Evolutionary conservation across 2,113 vertebrate species (phyloP).

Genomic region (Cottus gobio): DNA sequence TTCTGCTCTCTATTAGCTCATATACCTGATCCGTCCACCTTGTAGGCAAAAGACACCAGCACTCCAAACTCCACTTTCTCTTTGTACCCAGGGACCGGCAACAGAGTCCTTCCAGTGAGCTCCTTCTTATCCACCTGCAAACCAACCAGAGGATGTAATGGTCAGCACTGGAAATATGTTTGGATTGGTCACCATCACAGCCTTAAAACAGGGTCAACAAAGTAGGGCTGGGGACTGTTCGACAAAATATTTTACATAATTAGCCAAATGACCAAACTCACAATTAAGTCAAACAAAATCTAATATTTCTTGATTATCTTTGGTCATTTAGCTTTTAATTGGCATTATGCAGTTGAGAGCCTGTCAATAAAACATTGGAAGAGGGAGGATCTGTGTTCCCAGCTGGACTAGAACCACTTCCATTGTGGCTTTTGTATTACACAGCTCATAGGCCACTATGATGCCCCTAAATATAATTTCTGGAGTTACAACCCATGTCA

Average conservation of each 20-base stretch:
- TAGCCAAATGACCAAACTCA: neutral
- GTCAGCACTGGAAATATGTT: neutral
- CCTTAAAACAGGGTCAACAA: neutral
- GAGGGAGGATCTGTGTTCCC: no score
- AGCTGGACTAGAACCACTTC: no score
- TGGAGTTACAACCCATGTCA: neutral
- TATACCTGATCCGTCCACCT: slow-evolving; percentile 87
- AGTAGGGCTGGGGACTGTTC: neutral
- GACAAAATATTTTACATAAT: neutral
- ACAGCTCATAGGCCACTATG: no score
- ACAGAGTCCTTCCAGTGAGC: slow-evolving; percentile 86
- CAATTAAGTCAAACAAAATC: no score
- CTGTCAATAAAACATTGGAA: no score
- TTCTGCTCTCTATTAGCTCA: neutral
- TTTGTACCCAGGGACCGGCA: slow-evolving; percentile 92
- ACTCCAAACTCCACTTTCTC: slow-evolving; percentile 95
- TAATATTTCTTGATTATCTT: neutral
- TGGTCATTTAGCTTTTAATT: neutral
- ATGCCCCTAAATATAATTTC: neutral
- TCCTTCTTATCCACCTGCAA: slow-evolving; percentile 93
- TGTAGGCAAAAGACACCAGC: slow-evolving; percentile 91
- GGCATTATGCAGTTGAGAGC: no score
- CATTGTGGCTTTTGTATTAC: no score
- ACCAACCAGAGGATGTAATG: slow-evolving; percentile 2
- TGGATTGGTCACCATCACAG: neutral